phyloP scores from a whole-genome alignment of 2,888 invertebrate genomes.

The Leucoma salicis region DNA sequence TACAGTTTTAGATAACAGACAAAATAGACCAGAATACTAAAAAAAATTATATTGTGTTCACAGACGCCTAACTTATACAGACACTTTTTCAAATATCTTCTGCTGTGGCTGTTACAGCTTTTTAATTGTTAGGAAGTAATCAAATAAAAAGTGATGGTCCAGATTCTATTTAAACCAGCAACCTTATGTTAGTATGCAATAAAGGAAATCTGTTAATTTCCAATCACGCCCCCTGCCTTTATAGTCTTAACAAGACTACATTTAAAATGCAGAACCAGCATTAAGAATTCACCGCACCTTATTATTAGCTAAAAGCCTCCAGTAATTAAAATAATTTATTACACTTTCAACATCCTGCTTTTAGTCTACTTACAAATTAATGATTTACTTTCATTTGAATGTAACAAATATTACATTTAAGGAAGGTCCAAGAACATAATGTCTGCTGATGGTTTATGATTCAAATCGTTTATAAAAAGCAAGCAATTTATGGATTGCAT shows the following conservation, averaged over 20 bases:
- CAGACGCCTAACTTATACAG: no score
- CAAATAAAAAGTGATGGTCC: not conserved
- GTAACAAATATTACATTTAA: not conserved
- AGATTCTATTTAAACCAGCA: not conserved
- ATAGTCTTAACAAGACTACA: constrained; percentile 7
- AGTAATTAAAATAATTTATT: constrained; percentile 37
- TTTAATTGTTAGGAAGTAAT: no score
- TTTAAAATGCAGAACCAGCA: constrained; percentile 21
- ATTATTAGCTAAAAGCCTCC: constrained; percentile 37
- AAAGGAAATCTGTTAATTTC: not conserved
- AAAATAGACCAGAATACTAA: no score
- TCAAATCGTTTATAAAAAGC: no score
- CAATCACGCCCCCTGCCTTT: not conserved
- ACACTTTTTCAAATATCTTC: no score
- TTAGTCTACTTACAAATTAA: constrained; percentile 21
- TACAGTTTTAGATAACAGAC: no score
- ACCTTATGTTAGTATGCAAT: not conserved
- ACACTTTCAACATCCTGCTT: constrained; percentile 23
- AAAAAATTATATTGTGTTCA: no score
- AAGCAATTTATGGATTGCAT: no score
- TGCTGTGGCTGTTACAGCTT: no score
- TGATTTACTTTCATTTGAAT: constrained; percentile 13
- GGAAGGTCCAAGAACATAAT: no score
- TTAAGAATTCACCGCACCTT: constrained; percentile 33
- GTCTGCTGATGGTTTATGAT: no score